Evolutionary conservation across 2,888 invertebrate species (phyloP).

Genomic region (Elysia crispata): DNA sequence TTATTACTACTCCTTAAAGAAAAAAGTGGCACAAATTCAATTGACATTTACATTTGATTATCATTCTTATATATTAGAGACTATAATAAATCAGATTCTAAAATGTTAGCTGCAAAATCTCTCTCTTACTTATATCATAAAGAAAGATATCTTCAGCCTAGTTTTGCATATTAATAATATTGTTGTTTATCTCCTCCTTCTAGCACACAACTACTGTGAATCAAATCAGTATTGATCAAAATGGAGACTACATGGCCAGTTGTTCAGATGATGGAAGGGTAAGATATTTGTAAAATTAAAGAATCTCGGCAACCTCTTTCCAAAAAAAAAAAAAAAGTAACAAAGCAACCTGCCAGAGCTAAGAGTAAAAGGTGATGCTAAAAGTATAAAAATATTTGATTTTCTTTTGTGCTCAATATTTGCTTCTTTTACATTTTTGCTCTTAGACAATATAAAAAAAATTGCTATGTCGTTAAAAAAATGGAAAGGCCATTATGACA

Average conservation of each 20-base stretch:
- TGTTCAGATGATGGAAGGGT: constrained; percentile 80
- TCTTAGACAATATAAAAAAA: no score
- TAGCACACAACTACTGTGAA: constrained; percentile 93
- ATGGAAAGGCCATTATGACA: no score
- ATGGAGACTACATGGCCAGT: constrained; percentile 93
- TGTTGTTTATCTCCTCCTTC: constrained; percentile 31
- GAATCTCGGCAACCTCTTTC: not conserved
- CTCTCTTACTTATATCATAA: no score
- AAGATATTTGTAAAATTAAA: constrained; percentile 48
- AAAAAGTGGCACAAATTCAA: not conserved
- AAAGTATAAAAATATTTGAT: no score
- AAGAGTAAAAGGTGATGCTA: no score
- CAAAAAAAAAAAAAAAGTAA: not conserved
- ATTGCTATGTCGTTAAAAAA: no score
- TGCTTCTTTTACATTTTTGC: no score
- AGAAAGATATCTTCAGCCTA: no score
- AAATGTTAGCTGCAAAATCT: not conserved
- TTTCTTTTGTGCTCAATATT: no score
- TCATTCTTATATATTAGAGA: not conserved
- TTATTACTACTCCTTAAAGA: not conserved
- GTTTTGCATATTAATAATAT: no score
- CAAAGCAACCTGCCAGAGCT: no score
- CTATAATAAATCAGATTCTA: not conserved
- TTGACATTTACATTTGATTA: no score
- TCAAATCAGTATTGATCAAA: constrained; percentile 93